Evolutionary conservation across 2,888 invertebrate species (phyloP).

Genomic region (Quadroppia sp.): DNA sequence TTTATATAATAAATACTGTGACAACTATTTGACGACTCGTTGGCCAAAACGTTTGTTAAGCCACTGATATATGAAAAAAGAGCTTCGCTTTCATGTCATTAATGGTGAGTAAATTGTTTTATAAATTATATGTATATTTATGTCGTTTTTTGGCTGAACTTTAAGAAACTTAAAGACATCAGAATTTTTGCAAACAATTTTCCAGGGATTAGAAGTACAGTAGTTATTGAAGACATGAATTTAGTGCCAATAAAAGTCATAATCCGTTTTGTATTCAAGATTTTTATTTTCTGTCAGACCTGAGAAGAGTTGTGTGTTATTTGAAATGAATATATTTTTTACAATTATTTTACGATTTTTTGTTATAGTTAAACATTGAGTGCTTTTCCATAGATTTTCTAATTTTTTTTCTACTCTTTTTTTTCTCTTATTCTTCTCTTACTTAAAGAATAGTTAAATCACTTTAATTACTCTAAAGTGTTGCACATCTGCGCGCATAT

Average conservation of each 20-base stretch:
- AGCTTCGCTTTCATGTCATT: too few species aligned
- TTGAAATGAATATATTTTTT: background rate
- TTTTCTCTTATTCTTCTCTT: background rate
- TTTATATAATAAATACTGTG: background rate
- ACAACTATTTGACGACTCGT: background rate
- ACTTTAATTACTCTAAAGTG: constrained; percentile 26
- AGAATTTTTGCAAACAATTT: too few species aligned
- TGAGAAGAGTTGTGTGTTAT: background rate
- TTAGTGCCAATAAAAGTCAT: too few species aligned
- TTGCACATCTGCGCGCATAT: constrained; percentile 23
- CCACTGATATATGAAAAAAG: too few species aligned
- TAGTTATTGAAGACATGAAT: too few species aligned
- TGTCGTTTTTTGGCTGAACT: background rate
- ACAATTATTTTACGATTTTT: background rate
- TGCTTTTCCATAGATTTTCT: background rate
- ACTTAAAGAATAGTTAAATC: constrained; percentile 5
- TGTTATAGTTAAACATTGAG: background rate
- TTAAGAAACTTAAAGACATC: background rate
- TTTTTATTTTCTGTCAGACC: background rate
- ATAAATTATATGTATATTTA: background rate
- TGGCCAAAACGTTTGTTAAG: too few species aligned
- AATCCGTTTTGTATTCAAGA: too few species aligned
- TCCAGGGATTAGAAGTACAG: too few species aligned
- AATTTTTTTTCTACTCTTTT: background rate
- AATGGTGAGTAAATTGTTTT: background rate